Base-by-base conservation (phyloP, 2,797 vertebrate species). In the Acanthornis magna region DNA sequence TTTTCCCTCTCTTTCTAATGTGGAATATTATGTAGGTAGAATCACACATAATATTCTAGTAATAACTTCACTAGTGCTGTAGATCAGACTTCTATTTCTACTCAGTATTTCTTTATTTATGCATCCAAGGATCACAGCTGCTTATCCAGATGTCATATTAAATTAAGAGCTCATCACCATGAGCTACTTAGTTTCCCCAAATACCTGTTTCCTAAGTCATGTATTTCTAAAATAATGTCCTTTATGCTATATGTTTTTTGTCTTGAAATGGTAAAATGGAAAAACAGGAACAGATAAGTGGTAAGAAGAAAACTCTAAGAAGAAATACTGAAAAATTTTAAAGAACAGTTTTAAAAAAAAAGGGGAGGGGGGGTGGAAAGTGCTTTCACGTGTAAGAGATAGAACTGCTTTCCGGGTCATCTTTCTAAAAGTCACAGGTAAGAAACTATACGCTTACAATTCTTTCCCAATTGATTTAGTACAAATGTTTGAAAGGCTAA, bases 101-200 rank as follows among this genome's bases (percentile, higher is more conserved):
- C n/a, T 91, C 22, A 81, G 3, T 73, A 71, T 84, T 81, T 48
- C 22, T 86, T 86, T 75, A 34, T 32, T 84, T 78, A 60, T 78
- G 8, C 36, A 78, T 73, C 27, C 43, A 91, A 86, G 27, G 14
- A 88, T 62, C 47, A 83, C 62, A 93, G 43, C 36, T 95, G 74
- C 18, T 94, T 78, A 66, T 87, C 66, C 84, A 94, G 89, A 87
- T 93, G 74, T 66, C 30, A 1, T 82, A 45, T 75, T 72, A 62
- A 86, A 67, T 13, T 65, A 68, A 74, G 54, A 91, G 12, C 47
- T 87, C 77, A 73, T 92, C 51, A 93, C 27, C 7, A 32, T 48
- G 36, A 87, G 51, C 76, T 76, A 62, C 71, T 89, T 78, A 55
- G 27, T 72, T 81, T 90, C 40, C 27, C 13, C 14, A 58, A 29